A percentile compares a stretch with the other conserved stretches of the same genome.
These are phyloP conservation scores for Caiman crocodilus DNA, from an alignment of 2,797 vertebrate species.

Conservation along the genomic window DNA sequence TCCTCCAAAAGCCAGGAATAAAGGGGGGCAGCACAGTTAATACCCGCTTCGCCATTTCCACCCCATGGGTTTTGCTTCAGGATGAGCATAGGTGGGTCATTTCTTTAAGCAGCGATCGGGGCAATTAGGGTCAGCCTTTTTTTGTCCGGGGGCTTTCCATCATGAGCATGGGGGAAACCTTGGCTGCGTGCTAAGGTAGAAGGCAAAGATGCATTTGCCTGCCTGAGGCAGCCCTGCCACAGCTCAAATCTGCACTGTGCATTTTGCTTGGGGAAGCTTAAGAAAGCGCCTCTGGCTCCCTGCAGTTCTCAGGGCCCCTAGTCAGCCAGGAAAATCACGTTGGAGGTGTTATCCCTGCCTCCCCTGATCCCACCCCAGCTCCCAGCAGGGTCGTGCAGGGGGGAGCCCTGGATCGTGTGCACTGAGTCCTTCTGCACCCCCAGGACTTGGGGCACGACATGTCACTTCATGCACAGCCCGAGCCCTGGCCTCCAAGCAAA, in stretches of 20 bases:
- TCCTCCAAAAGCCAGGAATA: neutral
- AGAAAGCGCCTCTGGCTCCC: neutral
- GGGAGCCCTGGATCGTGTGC: neutral
- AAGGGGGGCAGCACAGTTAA: neutral
- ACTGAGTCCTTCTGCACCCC: neutral
- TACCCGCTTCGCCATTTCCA: neutral
- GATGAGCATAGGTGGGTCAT: neutral
- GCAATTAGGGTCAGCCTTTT: neutral
- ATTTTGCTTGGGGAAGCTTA: neutral
- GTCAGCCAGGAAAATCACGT: neutral
- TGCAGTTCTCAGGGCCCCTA: neutral
- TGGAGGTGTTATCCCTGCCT: neutral
- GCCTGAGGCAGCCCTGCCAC: neutral
- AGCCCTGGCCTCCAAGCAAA: neutral
- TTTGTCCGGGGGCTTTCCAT: neutral
- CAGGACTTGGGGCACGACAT: neutral
- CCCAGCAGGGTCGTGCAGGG: neutral
- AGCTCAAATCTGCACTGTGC: accelerated
- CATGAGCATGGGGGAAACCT: neutral
- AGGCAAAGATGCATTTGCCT: neutral
- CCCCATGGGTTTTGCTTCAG: neutral
- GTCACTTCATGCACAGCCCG: accelerated
- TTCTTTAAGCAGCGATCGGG: neutral
- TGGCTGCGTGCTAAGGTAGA: neutral
- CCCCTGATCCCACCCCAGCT: accelerated